Percentiles rank a stretch among this genome's conserved stretches.
Conservation (phyloP, 2,888 invertebrate species). For the Rhopalosiphum nymphaeae region DNA sequence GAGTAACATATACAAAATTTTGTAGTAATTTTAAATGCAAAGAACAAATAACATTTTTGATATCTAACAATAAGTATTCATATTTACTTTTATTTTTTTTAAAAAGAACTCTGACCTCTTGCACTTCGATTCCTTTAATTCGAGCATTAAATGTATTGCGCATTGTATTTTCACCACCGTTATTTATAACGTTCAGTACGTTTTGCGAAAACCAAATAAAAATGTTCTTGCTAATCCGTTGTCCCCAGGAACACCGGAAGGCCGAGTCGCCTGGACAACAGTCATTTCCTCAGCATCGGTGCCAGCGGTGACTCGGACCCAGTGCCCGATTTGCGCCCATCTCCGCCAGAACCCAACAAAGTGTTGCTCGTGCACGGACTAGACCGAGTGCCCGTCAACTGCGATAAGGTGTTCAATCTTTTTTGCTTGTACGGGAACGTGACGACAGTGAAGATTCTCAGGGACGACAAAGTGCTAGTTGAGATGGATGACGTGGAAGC, state of each 20-base stretch:
- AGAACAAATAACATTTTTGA: no score
- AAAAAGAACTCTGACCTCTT: background rate
- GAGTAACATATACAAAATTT: no score
- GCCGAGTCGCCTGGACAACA: background rate
- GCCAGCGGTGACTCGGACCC: background rate
- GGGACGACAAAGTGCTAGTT: slow-evolving; percentile 22
- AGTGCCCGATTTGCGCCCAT: background rate
- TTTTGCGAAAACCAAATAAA: background rate
- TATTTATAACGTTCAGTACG: background rate
- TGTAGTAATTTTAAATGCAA: background rate
- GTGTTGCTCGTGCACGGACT: slow-evolving; percentile 99
- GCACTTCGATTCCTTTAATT: background rate
- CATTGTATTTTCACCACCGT: no score
- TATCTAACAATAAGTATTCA: no score
- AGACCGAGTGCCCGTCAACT: slow-evolving; percentile 92
- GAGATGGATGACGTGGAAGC: background rate
- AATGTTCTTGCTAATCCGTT: background rate
- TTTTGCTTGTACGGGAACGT: slow-evolving; percentile 99
- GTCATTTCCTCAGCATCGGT: background rate
- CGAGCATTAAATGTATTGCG: no score
- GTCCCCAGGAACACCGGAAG: background rate
- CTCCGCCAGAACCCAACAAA: background rate
- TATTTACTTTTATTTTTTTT: no score
- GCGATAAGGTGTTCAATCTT: slow-evolving; percentile 96
- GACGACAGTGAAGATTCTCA: slow-evolving; percentile 81